Conservation (phyloP, 2,888 invertebrate genomes). For the Phorcus lineatus region DNA sequence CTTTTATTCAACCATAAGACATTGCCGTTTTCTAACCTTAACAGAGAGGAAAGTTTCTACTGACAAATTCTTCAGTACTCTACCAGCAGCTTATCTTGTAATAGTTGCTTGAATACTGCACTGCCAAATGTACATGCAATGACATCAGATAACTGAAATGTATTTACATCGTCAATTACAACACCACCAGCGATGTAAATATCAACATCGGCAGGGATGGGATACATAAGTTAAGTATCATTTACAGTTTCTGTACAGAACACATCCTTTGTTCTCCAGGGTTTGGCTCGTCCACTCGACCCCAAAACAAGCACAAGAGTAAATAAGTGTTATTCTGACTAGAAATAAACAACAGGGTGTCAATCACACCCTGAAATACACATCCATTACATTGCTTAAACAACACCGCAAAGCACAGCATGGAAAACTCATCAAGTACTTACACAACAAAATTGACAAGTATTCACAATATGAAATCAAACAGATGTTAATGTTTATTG, state of each 20-base stretch:
- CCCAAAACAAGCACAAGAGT: not conserved
- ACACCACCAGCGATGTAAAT: not conserved
- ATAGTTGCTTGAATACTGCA: not conserved
- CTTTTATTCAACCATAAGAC: constrained; percentile 23
- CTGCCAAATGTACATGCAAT: not conserved
- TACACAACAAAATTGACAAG: not conserved
- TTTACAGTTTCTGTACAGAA: constrained; percentile 15
- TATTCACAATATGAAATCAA: not conserved
- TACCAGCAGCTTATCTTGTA: not conserved
- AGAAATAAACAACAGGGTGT: not conserved
- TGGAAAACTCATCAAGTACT: not conserved
- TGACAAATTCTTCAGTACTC: constrained; percentile 2
- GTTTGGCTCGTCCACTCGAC: too few species aligned
- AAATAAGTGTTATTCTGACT: not conserved
- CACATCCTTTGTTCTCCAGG: too few species aligned
- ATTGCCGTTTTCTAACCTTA: not conserved
- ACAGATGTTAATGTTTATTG: too few species aligned
- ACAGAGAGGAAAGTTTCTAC: constrained; percentile 6
- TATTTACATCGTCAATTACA: not conserved
- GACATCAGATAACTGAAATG: not conserved
- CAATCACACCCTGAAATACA: not conserved
- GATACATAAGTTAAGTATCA: not conserved
- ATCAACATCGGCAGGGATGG: not conserved
- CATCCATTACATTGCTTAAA: not conserved
- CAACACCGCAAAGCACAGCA: constrained; percentile 13